Base-by-base conservation (phyloP, 2,113 vertebrate genomes). In the Gallinago media region DNA sequence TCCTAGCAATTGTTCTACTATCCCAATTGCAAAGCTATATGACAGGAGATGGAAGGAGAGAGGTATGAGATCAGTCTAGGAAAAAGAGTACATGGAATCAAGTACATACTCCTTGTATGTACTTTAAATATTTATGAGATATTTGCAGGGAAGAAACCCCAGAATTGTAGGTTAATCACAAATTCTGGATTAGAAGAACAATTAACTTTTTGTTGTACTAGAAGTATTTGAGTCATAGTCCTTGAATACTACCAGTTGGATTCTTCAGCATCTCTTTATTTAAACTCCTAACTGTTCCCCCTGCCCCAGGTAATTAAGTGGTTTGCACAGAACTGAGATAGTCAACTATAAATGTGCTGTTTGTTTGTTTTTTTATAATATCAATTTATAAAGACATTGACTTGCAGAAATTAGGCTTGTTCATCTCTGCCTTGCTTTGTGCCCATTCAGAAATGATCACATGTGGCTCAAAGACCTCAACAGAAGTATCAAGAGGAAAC, bases 41-140 rank as follows among this genome's bases (percentile, higher is more conserved):
- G 19, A 11, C 11, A 55, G 46, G 36, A 58, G 26, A 5, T 2
- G 1, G 15, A 22, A 38, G 0, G 17, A 25, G 23, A 56, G 12
- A 26, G 17, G 8, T 20, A 7, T 22, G 19, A 63, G 40, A 61
- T 52, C 11, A 71, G 22, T 9, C 61, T 82, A 58, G 42, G 44
- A 56, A 36, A 92, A 83, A 61, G 52, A 79, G 4, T 26, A 49
- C 14, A 4, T 86, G 27, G 8, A 56, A 73, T 73, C 29, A 83
- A 61, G 31, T 76, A 47, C 9, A 20, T 70, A n/a, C 65, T 77
- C 26, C 22, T 50, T 42, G 15, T 42, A 42, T 42, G 40, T 42
- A 4, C 17, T 88, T 70, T 40, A 79, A 79, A 19, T 67, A 63
- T 62, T 85, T 72, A 29, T 36, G 9, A 65, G 23, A 38, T 15